Conservation (phyloP, 2,797 vertebrate species). For the Caiman crocodilus region DNA sequence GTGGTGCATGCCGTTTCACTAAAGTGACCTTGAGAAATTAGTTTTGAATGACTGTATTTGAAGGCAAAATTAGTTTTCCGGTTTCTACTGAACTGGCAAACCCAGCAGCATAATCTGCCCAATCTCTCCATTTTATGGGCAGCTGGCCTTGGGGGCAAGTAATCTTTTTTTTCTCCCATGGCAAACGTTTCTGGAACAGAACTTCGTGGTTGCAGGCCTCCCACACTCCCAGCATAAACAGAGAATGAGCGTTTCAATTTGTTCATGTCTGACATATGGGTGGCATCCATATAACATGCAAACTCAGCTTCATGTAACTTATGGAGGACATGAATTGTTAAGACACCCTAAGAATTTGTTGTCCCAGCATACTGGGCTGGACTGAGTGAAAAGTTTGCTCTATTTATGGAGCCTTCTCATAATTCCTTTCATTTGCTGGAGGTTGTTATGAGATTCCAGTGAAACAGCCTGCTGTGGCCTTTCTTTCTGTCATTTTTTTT, state of each 20-base stretch:
- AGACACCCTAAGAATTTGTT: too few relatives aligned
- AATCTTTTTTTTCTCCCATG: not conserved
- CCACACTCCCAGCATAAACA: not conserved
- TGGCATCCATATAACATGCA: not conserved
- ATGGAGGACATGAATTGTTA: not conserved
- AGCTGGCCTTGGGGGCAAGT: accelerated
- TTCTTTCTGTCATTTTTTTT: too few relatives aligned
- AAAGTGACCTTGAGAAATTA: not conserved
- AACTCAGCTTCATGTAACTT: not conserved
- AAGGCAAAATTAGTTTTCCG: not conserved
- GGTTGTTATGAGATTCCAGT: not conserved
- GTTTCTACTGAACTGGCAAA: not conserved
- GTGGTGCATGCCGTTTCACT: not conserved
- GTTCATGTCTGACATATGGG: not conserved
- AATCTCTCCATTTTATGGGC: not conserved
- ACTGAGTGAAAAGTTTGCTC: not conserved
- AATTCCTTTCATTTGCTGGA: not conserved
- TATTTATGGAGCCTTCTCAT: not conserved
- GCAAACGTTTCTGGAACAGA: not conserved
- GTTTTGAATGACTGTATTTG: not conserved
- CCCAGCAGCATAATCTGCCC: accelerated
- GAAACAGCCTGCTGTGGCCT: not conserved
- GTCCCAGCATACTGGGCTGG: not conserved
- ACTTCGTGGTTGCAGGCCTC: constrained; percentile 11
- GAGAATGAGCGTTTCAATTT: not conserved